Evolutionary conservation across 2,888 invertebrate species (phyloP), one percentile per base, ranked within the genome.

Genomic region (Eurytoma californica): DNA sequence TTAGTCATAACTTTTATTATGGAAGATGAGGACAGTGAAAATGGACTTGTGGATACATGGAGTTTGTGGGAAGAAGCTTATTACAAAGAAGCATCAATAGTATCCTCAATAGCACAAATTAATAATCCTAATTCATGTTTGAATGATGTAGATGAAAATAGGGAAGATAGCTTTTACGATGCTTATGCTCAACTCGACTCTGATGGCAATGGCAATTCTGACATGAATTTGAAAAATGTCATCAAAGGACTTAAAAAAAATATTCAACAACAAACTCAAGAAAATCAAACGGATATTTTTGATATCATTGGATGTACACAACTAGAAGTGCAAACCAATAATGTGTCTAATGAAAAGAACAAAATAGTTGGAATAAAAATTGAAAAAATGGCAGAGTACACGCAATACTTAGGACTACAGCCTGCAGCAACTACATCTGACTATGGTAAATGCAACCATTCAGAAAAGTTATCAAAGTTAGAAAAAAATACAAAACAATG

Each of bases 321-420:
- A 12, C 70, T 57, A 63, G 24, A 18, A 13, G 16, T 5, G 7
- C 49, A 67, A 63, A 47, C 13, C 16, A 72, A 74, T 53, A 82
- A 86, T 78, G 74, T 61, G 5, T 72, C 61, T n/a, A 20, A 72
- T 61, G 65, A 82, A 16, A 63, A 65, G n/a, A 83, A 83, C 0
- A 84, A 83, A 51, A 81, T 77, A 58, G 66, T 73, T 3, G 86
- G 87, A 57, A 81, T 81, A 9, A 88, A 88, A 77, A 83, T 83
- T 49, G 86, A 84, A 76, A 88, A 88, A 79, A 89, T 89, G 81
- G 86, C 90, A 67, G 94, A 95, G 86, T 94, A 94, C 91, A 94
- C 94, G 68, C 95, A 95, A 86, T 95, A 94, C 88, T 91, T 95
- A 84, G 94, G 95, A 16, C 89, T 95, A 77, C 94, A 95, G 87